Base-by-base conservation (phyloP, 2,797 vertebrate genomes). In the Brotula barbata region DNA sequence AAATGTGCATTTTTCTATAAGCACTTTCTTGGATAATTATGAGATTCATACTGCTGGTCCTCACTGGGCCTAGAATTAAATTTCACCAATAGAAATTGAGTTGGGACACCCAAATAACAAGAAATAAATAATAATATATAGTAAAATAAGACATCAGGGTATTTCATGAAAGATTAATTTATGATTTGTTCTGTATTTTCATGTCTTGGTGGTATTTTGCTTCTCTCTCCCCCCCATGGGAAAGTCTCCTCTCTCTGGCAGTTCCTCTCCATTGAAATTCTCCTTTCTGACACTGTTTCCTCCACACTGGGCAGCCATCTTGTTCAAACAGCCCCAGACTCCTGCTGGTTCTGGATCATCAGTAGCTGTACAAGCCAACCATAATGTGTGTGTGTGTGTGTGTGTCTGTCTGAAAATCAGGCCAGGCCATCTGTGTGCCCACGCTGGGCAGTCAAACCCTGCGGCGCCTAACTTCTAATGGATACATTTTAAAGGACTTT, bases 401-500 rank as follows among this genome's bases (percentile, higher is more conserved):
- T 73, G 68, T 75, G 48, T 67, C n/a, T 48, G 22, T 51, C 41
- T 68, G n/a, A 49, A 60, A 65, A 59, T 22, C 7, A 17, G 40
- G 57, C 73, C 71, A 68, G 55, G 47, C 73, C 76, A 80, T 82
- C 75, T 85, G 73, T 72, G 72, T 78, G 73, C 71, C 77, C 70
- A 68, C 31, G 19, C 61, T 75, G 68, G 62, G 54, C 68, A 64
- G 80, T 75, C 73, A 49, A 75, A 81, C 52, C 25, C 36, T 59
- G 69, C 48, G 80, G 79, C 63, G 68, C 67, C 77, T 75, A n/a
- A 66, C 22, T 68, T 52, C 71, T 84, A 85, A 89, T 71, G 69
- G 86, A 89, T 89, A 82, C 40, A 59, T 85, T 89, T 81, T 78
- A 87, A 88, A 88, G 56, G 73, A 81, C 69, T 52, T 75, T 36